These are phyloP conservation scores for Apostichopus californicus DNA, from an alignment of 35 echinoderm and acorn worm genomes.

Conservation along the genomic window DNA sequence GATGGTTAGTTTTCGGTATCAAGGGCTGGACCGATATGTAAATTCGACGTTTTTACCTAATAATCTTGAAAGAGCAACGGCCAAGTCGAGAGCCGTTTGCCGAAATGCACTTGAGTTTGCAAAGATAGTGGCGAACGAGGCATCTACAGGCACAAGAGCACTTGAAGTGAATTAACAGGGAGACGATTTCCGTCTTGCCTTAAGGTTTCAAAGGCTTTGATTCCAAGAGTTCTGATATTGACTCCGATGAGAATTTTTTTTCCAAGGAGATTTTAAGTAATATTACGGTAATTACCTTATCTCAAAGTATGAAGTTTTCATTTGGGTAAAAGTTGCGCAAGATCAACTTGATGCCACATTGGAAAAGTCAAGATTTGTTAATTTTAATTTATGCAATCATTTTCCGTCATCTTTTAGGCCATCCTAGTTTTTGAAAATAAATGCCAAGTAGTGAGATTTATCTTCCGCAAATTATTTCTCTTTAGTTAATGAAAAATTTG, in stretches of 20 bases:
- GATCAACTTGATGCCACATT: background rate
- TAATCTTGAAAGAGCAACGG: conserved; percentile 53
- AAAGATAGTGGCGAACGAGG: conserved; percentile 43
- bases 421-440: background rate
- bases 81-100: conserved; percentile 47
- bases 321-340: background rate
- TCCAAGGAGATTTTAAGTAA: conserved; percentile 28
- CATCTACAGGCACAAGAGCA: conserved; percentile 30
- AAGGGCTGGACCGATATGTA: conserved; percentile 49
- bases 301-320: conserved; percentile 21
- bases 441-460: background rate
- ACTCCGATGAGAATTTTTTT: conserved; percentile 33
- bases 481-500: background rate
- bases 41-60: conserved; percentile 31
- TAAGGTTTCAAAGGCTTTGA: conserved; percentile 23
- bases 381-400: conserved; percentile 5
- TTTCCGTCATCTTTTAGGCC: background rate
- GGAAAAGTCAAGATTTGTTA: conserved; percentile 5
- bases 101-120: conserved; percentile 36
- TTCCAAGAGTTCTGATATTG: conserved; percentile 36
- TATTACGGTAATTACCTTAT: conserved; percentile 38
- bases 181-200: conserved; percentile 49
- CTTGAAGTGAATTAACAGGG: conserved; percentile 60
- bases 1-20: conserved; percentile 46
- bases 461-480: background rate